These are phyloP conservation scores for Elgaria multicarinata DNA, from an alignment of 2,113 vertebrate species.

Conservation along the genomic window DNA sequence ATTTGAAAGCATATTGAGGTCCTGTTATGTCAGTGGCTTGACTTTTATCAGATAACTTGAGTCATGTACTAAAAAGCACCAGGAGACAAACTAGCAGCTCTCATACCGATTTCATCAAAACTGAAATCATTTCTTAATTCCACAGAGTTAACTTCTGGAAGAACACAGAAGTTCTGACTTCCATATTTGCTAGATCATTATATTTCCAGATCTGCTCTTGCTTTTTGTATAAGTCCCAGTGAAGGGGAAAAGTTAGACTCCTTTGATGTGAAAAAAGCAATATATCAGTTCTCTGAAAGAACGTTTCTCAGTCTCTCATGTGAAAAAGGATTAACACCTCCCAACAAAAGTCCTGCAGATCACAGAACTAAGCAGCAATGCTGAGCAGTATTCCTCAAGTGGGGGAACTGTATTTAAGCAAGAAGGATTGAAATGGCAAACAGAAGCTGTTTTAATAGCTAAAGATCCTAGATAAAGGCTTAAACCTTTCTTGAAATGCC, in stretches of 20 bases:
- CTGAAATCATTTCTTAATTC: conserved; percentile 58
- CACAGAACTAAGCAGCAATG: conserved; percentile 76
- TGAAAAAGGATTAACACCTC: conserved; percentile 88
- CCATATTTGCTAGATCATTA: conserved; percentile 74
- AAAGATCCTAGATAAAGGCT: conserved; percentile 76
- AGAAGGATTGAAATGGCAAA: conserved; percentile 80
- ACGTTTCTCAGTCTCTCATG: conserved; percentile 85
- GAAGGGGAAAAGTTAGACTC: conserved; percentile 66
- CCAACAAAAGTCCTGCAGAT: conserved; percentile 82
- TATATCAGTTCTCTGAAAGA: conserved; percentile 84
- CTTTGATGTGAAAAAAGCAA: conserved; percentile 84
- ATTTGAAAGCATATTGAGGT: conserved; percentile 8
- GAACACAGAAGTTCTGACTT: conserved; percentile 64
- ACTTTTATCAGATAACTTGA: conserved; percentile 43
- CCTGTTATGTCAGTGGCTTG: conserved; percentile 18
- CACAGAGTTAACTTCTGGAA: conserved; percentile 42
- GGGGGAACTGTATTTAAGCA: conserved; percentile 81
- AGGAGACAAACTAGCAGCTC: conserved; percentile 39
- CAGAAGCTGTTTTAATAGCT: conserved; percentile 82
- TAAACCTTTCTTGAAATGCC: conserved; percentile 68
- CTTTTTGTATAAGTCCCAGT: conserved; percentile 71
- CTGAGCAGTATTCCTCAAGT: conserved; percentile 78
- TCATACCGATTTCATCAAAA: conserved; percentile 44
- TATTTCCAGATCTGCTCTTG: conserved; percentile 79
- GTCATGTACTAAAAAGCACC: conserved; percentile 44